Base-by-base conservation (phyloP, 2,113 vertebrate species). In the Semnornis frantzii region DNA sequence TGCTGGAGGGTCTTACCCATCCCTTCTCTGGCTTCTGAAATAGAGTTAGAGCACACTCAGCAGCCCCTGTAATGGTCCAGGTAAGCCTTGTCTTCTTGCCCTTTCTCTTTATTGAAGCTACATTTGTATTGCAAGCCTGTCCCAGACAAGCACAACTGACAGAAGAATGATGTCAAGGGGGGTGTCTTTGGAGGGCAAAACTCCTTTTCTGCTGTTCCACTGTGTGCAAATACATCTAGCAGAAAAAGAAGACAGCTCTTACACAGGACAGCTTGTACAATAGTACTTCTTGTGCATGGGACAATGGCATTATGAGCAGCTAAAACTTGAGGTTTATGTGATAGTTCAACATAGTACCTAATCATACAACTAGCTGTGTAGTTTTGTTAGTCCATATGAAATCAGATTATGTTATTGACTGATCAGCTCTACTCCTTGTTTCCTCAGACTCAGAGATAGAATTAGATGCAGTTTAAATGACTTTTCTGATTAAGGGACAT, bases 71-170 rank as follows among this genome's bases (percentile, higher is more conserved):
- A 25, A 27, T 92, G 58, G 72, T 44, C 15, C 39, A 92, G 92
- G 95, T 96, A 94, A 96, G 58, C n/a, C 48, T 87, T 64, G 6
- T 37, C 89, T 70, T 25, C 66, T 85, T 81, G 72, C n/a, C 18
- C 8, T 84, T 86, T n/a, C 39, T 85, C 37, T 85, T 83, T 68
- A 50, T 9, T 27, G 15, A 84, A 72, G 18, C 25, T 44, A 10
- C 27, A 7, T 62, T n/a, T 82, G 21, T 70, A 23, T 63, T 46
- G 20, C 34, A 86, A 78, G 19, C 24, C 48, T 83, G 6, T 3
- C 48, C 24, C 39, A 55, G n/a, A 28, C 24, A 17, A 60, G 15
- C n/a, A 34, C 44, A 44, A 23, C 34, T 86, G 80, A 17, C 44
- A 65, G 70, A 84, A 82, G 14, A 2, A 7, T n/a, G 25, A 65